phyloP scores from a whole-genome alignment of 2,113 vertebrate genomes.

The Spermophilus dauricus region DNA sequence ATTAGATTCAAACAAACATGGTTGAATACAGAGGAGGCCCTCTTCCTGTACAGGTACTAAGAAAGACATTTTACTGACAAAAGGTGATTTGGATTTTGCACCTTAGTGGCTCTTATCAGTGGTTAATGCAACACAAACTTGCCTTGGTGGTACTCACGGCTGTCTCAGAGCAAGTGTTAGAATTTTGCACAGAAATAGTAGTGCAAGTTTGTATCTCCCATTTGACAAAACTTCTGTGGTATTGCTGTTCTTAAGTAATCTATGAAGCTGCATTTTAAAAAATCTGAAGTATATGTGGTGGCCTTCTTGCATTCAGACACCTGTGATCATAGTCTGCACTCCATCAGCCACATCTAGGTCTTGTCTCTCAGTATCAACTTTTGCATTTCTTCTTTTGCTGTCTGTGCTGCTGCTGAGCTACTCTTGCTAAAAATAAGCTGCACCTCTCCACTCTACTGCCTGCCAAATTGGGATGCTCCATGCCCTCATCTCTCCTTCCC shows the following conservation, averaged over 20 bases:
- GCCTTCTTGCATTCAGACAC: neutral
- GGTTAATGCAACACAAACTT: neutral
- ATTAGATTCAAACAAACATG: neutral
- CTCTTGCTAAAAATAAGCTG: neutral
- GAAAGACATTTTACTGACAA: neutral
- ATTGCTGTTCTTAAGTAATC: neutral
- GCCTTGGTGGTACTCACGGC: neutral
- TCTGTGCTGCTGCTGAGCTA: neutral
- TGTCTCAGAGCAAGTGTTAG: neutral
- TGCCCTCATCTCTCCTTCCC: neutral
- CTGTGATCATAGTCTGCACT: neutral
- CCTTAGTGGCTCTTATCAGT: neutral
- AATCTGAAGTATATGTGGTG: neutral
- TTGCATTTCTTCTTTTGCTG: neutral
- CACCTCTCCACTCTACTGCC: neutral
- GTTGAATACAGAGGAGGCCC: neutral
- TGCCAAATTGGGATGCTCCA: neutral
- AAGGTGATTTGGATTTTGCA: neutral
- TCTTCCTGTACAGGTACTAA: too few species aligned
- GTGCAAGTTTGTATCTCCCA: neutral
- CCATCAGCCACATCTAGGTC: neutral
- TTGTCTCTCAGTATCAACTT: neutral
- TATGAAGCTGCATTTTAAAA: neutral
- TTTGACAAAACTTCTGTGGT: neutral
- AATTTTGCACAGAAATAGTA: neutral